A percentile compares a stretch with the other conserved stretches of the same genome.
These are phyloP conservation scores for Raphicerus campestris DNA, from an alignment of 2,113 vertebrate species.

Conservation along the genomic window DNA sequence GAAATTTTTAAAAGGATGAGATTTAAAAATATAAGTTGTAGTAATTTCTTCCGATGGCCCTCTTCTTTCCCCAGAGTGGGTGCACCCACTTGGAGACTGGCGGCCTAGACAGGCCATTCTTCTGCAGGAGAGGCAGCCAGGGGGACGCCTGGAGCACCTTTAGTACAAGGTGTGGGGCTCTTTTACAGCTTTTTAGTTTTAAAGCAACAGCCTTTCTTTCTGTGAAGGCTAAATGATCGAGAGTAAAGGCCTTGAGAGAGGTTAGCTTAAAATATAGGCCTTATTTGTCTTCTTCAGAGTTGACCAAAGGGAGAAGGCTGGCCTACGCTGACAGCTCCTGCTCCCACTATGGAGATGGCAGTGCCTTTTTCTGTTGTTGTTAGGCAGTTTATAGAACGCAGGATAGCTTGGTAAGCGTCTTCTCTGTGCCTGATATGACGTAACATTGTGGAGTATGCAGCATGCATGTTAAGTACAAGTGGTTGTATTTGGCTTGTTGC, in stretches of 20 bases:
- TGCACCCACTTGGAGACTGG: not conserved
- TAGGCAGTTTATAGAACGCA: slow-evolving; percentile 76
- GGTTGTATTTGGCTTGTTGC: slow-evolving; percentile 68
- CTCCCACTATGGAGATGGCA: slow-evolving; percentile 56
- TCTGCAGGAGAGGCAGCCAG: not conserved
- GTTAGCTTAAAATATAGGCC: slow-evolving; percentile 43
- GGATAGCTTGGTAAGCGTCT: slow-evolving; percentile 73
- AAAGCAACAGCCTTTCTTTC: slow-evolving; percentile 62
- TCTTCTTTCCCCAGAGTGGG: not conserved
- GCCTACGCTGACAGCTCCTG: slow-evolving; percentile 37
- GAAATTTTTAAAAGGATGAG: slow-evolving; percentile 9
- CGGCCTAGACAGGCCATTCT: not conserved
- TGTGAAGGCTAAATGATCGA: slow-evolving; percentile 51
- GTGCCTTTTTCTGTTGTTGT: slow-evolving; percentile 67
- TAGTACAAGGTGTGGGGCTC: slow-evolving; percentile 48
- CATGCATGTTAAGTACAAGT: slow-evolving; percentile 68
- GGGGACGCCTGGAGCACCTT: slow-evolving; percentile 60
- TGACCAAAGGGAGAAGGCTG: slow-evolving; percentile 44
- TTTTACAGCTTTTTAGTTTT: slow-evolving; percentile 62
- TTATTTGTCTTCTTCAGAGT: slow-evolving; percentile 59
- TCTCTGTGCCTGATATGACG: slow-evolving; percentile 75
- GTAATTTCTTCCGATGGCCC: not conserved
- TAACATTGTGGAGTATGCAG: slow-evolving; percentile 69
- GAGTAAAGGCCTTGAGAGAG: slow-evolving; percentile 55
- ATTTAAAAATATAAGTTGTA: slow-evolving; percentile 21